Evolutionary conservation across 37 sponge, comb jelly and placozoan genomes (phyloP).

Genomic region (Tethya wilhelma): DNA sequence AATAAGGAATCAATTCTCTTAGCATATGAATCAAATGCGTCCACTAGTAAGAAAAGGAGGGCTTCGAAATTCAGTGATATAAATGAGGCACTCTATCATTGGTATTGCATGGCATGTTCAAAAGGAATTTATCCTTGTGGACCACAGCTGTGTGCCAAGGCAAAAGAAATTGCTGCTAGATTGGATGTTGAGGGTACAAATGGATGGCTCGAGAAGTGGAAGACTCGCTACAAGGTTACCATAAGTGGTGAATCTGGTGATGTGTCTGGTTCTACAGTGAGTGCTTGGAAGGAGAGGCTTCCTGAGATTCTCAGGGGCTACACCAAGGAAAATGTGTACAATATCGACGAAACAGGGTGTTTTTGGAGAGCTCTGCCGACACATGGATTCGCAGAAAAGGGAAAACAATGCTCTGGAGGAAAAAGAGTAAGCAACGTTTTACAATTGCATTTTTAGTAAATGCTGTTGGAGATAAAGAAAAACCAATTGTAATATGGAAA

Average conservation of each 20-base stretch:
- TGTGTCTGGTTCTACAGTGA: conserved; percentile 43
- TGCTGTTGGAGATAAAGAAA: conserved; percentile 64
- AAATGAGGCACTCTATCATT: conserved; percentile 43
- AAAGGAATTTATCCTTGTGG: conserved; percentile 55
- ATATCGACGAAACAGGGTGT: conserved; percentile 52
- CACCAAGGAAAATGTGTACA: conserved; percentile 22
- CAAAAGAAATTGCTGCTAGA: conserved; percentile 58
- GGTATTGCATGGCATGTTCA: conserved; percentile 37
- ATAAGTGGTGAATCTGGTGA: conserved; percentile 66
- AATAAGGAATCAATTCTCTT: conserved; percentile 43
- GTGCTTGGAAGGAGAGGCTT: conserved; percentile 50
- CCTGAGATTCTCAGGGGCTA: conserved; percentile 42
- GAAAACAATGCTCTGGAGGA: conserved; percentile 68
- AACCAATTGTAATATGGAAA: conserved; percentile 44
- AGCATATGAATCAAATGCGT: conserved; percentile 24
- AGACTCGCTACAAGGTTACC: conserved; percentile 58
- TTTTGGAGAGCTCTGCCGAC: conserved; percentile 75
- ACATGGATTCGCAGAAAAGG: conserved; percentile 51
- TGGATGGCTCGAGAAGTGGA: conserved; percentile 73
- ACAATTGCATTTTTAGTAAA: conserved; percentile 70
- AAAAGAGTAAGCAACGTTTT: conserved; percentile 54
- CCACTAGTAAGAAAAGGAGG: neutral
- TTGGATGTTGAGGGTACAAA: conserved; percentile 65
- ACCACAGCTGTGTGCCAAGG: conserved; percentile 47
- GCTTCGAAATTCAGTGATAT: conserved; percentile 24